Base-by-base conservation (phyloP, 2,888 invertebrate genomes). In the Ochropleura leucogaster region DNA sequence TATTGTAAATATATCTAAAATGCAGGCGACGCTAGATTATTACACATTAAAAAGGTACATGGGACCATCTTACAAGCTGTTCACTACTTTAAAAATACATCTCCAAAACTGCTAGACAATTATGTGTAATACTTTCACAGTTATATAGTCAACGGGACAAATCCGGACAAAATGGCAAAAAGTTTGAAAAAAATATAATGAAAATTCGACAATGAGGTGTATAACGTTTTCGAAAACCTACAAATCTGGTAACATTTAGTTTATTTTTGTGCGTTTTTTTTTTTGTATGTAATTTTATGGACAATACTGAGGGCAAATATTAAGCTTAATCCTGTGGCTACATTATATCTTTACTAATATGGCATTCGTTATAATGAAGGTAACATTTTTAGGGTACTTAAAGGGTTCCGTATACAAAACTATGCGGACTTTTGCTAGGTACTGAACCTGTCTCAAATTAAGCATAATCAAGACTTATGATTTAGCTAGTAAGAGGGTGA, bases 1-100 rank as follows among this genome's bases (percentile, higher is more conserved):
- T 5, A 18, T 82, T 86, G 82, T 88, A 86, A 87, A 89, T 78
- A 84, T 83, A 83, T 86, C 85, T 87, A 88, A 87, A 87, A 89
- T 74, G 81, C 81, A 84, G 85, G 80, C 81, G 79, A 87, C 69
- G 70, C 85, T 85, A 78, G 68, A 68, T 76, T 68, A 65, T 62
- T 47, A 71, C 57, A 74, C 62, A 68, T 85, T 51, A 57, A 10
- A n/a, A 83, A 88, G 83, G 84, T 89, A 91, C 85, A 88, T 77
- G 46, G 68, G 79, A 75, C 77, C 72, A 20, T 30, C 62, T 71
- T 69, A 88, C 84, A 89, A 87, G 89, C 89, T 87, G 87, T 84
- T 88, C 66, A 87, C 87, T 76, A 80, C 86, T 83, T 87, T 77
- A 62, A 20, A 67, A 53, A 79, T 77, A 77, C 59, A 72, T 73